Percentiles rank a stretch among this genome's conserved stretches.
These are phyloP conservation scores for Micrasema minimum DNA, from an alignment of 1,140 invertebrate genomes.

Conservation along the genomic window DNA sequence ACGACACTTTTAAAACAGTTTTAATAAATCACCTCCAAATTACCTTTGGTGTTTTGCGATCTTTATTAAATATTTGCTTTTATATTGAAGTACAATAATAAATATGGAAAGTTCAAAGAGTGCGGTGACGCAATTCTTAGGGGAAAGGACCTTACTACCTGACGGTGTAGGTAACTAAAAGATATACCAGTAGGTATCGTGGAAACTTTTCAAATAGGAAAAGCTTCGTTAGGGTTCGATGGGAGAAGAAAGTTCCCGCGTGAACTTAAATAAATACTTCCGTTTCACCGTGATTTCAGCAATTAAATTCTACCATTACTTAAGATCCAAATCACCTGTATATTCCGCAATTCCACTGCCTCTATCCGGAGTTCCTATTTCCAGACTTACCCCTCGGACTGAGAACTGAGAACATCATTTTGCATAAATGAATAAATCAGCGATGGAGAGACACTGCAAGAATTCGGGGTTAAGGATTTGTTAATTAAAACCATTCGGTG, in stretches of 20 bases:
- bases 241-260: constrained; percentile 42
- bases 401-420: constrained; percentile 23
- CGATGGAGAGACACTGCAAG: constrained; percentile 17
- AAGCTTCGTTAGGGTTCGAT: constrained; percentile 51
- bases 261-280: constrained; percentile 52
- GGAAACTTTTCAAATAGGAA: constrained; percentile 52
- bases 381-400: constrained; percentile 38
- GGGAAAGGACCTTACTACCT: not conserved
- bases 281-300: constrained; percentile 48
- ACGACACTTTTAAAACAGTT: constrained; percentile 20
- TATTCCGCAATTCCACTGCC: constrained; percentile 39
- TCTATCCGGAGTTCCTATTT: constrained; percentile 45
- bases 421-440: constrained; percentile 54
- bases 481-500: constrained; percentile 16
- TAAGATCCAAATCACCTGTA: constrained; percentile 45
- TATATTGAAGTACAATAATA: constrained; percentile 49
- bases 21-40: constrained; percentile 31
- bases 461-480: constrained; percentile 21
- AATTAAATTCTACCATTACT: constrained; percentile 53
- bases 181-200: no score
- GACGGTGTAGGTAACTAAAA: constrained; percentile 39
- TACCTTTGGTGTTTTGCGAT: constrained; percentile 27
- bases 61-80: constrained; percentile 46
- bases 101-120: constrained; percentile 50
- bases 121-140: constrained; percentile 39